phyloP scores from a whole-genome alignment of 2,113 vertebrate species.

The Halichoerus grypus region DNA sequence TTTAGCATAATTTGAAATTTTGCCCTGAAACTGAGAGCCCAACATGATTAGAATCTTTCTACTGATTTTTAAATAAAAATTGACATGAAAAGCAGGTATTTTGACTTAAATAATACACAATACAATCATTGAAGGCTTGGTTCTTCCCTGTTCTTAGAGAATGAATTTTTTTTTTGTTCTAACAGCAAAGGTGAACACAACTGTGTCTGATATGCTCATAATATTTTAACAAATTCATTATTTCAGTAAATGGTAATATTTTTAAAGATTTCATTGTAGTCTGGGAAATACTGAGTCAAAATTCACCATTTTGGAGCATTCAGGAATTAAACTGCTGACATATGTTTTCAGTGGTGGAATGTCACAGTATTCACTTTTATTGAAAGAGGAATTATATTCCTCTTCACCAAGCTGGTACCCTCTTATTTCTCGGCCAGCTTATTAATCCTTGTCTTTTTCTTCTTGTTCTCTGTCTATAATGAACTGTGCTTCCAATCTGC shows the following conservation, averaged over 20 bases:
- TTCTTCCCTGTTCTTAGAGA: not conserved
- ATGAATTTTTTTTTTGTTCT: not conserved
- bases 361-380: not conserved
- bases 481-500: not conserved
- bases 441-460: not conserved
- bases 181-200: not conserved
- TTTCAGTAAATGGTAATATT: not conserved
- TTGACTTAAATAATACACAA: not conserved
- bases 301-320: not conserved
- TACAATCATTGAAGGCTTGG: not conserved
- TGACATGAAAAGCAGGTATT: not conserved
- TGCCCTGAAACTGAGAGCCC: not conserved
- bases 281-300: not conserved
- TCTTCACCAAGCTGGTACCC: not conserved
- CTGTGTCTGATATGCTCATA: not conserved
- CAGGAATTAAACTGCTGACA: not conserved
- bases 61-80: constrained; percentile 33
- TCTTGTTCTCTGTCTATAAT: not conserved
- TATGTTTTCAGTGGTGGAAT: not conserved
- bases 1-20: constrained; percentile 59
- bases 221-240: not conserved
- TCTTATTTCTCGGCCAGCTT: not conserved
- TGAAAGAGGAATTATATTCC: not conserved
- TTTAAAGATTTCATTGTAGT: not conserved
- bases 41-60: not conserved